A percentile compares a stretch with the other conserved stretches of the same genome.
phyloP scores from a whole-genome alignment of 2,888 invertebrate genomes.

The Callinectes sapidus region DNA sequence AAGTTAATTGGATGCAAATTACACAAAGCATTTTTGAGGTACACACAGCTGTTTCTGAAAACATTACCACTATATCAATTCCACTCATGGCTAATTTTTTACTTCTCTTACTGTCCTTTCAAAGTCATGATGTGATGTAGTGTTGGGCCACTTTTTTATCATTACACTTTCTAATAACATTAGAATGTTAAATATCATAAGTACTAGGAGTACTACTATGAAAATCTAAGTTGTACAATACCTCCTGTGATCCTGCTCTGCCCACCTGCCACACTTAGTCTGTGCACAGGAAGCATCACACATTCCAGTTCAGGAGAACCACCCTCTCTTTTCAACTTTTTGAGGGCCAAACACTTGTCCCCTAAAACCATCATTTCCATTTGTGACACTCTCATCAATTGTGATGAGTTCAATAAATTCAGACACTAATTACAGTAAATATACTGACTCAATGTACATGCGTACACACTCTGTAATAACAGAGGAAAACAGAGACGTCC shows the following conservation, averaged over 20 bases:
- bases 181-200: background rate
- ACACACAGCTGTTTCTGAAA: constrained; percentile 8
- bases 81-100: background rate
- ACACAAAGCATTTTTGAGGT: constrained; percentile 12
- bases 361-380: background rate
- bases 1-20: background rate
- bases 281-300: constrained; percentile 22
- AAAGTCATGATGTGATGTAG: constrained; percentile 11
- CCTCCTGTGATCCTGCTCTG: background rate
- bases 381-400: constrained; percentile 18
- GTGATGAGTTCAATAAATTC: constrained; percentile 4
- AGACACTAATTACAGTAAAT: constrained; percentile 19
- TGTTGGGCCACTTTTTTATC: constrained; percentile 12
- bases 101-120: background rate
- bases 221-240: constrained; percentile 21
- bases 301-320: background rate
- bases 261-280: background rate
- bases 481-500: constrained; percentile 22
- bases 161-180: background rate
- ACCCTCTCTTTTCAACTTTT: background rate
- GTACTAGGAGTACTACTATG: constrained; percentile 1
- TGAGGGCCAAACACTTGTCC: background rate
- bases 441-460: constrained; percentile 28
- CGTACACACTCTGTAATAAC: constrained; percentile 1
- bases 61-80: background rate